Base-by-base conservation (phyloP, 2,888 invertebrate genomes). In the Epirrita christyi region DNA sequence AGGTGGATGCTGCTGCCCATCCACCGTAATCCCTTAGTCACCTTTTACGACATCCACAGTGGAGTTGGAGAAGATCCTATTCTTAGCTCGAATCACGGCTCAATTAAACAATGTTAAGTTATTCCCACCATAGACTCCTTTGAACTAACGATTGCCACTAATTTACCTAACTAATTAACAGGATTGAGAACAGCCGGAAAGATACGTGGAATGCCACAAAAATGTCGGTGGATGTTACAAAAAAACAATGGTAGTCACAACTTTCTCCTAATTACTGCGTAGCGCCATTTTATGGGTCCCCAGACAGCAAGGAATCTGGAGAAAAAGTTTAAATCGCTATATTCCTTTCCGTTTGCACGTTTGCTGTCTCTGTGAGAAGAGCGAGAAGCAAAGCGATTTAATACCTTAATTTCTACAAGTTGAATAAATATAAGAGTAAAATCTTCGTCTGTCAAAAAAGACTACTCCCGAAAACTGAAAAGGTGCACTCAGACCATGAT, bases 191-290 rank as follows among this genome's bases (percentile, higher is more conserved):
- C 55, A 64, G 50, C 44, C 37, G 44, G 45, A 44, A 54, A 48
- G 47, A 53, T 50, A 44, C 53, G 32, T 55, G 44, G 63, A 67
- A 66, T 66, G 63, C 55, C 38, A 45, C 29, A 21, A 21, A 56
- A 57, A 52, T 47, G 28, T 42, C 29, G 7, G 38, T n/a, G 60
- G 68, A 64, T 61, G 63, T 54, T 40, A 47, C 49, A 49, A 68
- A 69, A 68, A 51, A 41, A 45, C 44, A 43, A 51, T 63, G 68
- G 71, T 71, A 73, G 69, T 70, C 68, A 71, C 73, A 71, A 71
- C 63, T 72, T 67, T 66, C 63, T 53, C 66, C 46, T 69, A 72
- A 73, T 70, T 66, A 68, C 67, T 50, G 50, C 57, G 59, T 64
- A 68, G 66, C 67, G 69, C 66, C 69, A 64, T 64, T 67, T 70